Evolutionary conservation across 2,888 invertebrate genomes (phyloP).

Genomic region (Didymodactylos carnosus): DNA sequence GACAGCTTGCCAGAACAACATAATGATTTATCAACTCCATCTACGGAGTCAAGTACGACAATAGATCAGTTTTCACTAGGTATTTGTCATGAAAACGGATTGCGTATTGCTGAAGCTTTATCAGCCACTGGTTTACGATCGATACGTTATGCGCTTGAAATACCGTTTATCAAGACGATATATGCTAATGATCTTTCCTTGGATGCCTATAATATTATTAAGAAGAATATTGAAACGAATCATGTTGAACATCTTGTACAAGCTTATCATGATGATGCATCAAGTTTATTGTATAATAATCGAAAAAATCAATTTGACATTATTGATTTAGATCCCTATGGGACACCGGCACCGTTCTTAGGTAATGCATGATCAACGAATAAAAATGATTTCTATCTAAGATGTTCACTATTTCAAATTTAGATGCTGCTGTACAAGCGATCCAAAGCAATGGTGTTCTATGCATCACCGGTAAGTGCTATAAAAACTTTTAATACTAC

Average conservation of each 20-base stretch:
- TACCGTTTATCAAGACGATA: conserved; percentile 41
- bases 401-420: not conserved
- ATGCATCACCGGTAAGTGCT: not conserved
- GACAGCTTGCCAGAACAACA: not conserved
- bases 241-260: conserved; percentile 51
- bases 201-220: conserved; percentile 63
- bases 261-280: conserved; percentile 65
- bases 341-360: conserved; percentile 74
- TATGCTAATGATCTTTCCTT: conserved; percentile 74
- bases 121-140: conserved; percentile 86
- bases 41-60: not conserved
- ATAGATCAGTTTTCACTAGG: not conserved
- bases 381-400: too few species aligned
- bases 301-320: conserved; percentile 57
- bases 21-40: conserved; percentile 2
- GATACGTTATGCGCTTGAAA: conserved; percentile 83
- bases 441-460: conserved; percentile 20
- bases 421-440: not conserved
- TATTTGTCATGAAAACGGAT: conserved; percentile 19
- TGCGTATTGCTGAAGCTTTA: conserved; percentile 63
- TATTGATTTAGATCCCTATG: conserved; percentile 90
- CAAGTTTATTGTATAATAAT: conserved; percentile 36
- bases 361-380: conserved; percentile 52
- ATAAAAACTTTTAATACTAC: not conserved
- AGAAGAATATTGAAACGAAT: conserved; percentile 56